Conservation (phyloP, 2,113 vertebrate genomes). For the Hoplias malabaricus region DNA sequence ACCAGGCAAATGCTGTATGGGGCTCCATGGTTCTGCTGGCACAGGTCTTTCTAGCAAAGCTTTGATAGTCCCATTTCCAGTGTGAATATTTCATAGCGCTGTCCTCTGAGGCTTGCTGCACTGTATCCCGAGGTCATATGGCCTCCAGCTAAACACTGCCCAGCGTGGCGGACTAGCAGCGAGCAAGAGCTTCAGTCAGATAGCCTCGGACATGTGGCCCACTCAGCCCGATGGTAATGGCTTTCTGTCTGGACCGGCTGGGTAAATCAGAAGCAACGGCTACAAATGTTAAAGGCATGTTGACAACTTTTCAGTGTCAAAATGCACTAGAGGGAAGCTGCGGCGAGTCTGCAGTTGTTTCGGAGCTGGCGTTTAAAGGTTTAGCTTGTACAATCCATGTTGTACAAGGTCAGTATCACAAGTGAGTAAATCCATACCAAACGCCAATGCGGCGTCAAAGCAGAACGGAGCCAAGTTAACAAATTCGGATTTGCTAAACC, state of each 20-base stretch:
- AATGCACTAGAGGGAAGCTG: constrained; percentile 7
- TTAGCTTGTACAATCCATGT: neutral
- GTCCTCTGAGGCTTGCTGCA: constrained; percentile 78
- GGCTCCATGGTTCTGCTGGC: neutral
- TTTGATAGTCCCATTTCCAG: neutral
- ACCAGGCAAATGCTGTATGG: constrained; percentile 61
- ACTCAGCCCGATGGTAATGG: constrained; percentile 40
- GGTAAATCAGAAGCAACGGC: constrained; percentile 29
- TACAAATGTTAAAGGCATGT: constrained; percentile 53
- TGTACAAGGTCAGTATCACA: neutral
- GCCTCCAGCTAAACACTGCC: constrained; percentile 81
- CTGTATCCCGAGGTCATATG: constrained; percentile 78
- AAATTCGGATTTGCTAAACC: neutral
- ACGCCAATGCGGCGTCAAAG: neutral
- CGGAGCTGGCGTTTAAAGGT: neutral
- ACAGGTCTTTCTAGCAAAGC: neutral
- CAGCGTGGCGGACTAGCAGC: constrained; percentile 67
- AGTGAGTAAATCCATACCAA: neutral
- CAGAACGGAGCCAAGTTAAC: neutral
- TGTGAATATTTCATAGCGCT: constrained; percentile 85
- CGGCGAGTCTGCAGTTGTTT: neutral
- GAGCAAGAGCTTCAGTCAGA: neutral
- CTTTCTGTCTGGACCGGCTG: constrained; percentile 31
- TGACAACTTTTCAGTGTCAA: constrained; percentile 47
- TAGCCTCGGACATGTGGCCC: constrained; percentile 33